Percentiles rank a stretch among this genome's conserved stretches.
Evolutionary conservation across 2,797 vertebrate species (phyloP).

Genomic region (Xiphophorus birchmanni): DNA sequence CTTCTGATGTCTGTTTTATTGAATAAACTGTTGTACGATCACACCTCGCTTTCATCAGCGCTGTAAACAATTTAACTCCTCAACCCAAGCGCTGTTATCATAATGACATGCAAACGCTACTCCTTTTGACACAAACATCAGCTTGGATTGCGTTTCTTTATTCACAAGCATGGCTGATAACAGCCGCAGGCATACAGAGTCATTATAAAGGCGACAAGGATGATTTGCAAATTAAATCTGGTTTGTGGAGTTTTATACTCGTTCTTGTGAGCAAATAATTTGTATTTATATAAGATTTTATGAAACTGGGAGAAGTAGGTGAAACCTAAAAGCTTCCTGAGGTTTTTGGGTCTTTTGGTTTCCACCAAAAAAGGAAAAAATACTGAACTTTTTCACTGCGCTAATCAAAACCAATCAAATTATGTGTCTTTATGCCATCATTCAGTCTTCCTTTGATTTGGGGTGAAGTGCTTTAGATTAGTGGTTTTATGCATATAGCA

Average conservation of each 20-base stretch:
- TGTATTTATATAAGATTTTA: not conserved
- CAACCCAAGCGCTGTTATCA: slow-evolving; percentile 33
- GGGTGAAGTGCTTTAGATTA: not conserved
- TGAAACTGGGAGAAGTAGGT: not conserved
- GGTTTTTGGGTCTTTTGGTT: not conserved
- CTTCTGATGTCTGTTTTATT: slow-evolving; percentile 42
- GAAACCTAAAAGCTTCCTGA: not conserved
- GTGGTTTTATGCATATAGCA: not conserved
- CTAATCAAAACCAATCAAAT: not conserved
- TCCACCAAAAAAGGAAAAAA: not conserved
- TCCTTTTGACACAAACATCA: slow-evolving; percentile 39
- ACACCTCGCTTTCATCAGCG: slow-evolving; percentile 43
- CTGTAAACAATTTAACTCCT: slow-evolving; percentile 53
- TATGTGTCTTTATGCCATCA: not conserved
- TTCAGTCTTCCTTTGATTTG: not conserved
- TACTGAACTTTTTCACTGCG: not conserved
- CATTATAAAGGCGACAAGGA: not conserved
- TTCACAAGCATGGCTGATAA: slow-evolving; percentile 55
- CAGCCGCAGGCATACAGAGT: slow-evolving; percentile 20
- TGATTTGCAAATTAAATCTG: slow-evolving; percentile 47
- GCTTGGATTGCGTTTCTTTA: slow-evolving; percentile 49
- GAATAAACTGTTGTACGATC: slow-evolving; percentile 46
- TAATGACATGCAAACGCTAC: slow-evolving; percentile 49
- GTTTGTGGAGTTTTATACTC: slow-evolving; percentile 15
- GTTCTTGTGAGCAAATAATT: not conserved